A percentile compares a stretch with the other conserved stretches of the same genome.
phyloP scores from a whole-genome alignment of 2,797 vertebrate genomes.

The Neosilurus hyrtlii region DNA sequence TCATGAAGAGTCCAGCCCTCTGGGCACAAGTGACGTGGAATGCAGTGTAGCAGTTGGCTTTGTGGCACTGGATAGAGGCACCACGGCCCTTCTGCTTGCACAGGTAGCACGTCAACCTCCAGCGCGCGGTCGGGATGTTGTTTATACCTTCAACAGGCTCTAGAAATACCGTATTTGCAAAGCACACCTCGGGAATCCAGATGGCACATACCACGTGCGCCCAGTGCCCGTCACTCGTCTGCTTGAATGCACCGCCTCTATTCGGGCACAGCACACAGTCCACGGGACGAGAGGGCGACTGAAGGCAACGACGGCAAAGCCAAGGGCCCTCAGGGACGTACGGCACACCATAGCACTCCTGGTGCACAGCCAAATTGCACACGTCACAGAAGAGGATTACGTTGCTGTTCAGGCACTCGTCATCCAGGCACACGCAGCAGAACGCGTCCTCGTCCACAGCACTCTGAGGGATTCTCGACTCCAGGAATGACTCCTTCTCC shows the following conservation, averaged over 20 bases:
- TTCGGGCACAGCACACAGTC: conserved; percentile 86
- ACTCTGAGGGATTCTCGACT: conserved; percentile 78
- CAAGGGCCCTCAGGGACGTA: conserved; percentile 88
- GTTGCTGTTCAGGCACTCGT: conserved; percentile 88
- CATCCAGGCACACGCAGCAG: conserved; percentile 86
- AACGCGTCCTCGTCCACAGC: conserved; percentile 82
- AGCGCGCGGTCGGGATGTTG: conserved; percentile 82
- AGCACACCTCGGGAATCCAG: conserved; percentile 89
- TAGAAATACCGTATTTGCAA: conserved; percentile 86
- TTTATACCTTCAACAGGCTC: conserved; percentile 85
- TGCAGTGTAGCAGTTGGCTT: conserved; percentile 86
- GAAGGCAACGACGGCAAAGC: conserved; percentile 86
- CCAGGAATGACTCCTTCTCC: conserved; percentile 82
- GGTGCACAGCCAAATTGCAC: conserved; percentile 86
- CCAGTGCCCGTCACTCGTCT: conserved; percentile 85
- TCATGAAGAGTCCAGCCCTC: conserved; percentile 85
- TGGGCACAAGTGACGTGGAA: conserved; percentile 88
- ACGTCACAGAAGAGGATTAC: conserved; percentile 88
- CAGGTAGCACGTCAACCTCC: conserved; percentile 85
- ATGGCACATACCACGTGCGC: conserved; percentile 87
- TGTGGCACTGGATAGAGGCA: conserved; percentile 86
- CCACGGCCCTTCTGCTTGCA: conserved; percentile 85
- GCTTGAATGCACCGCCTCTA: conserved; percentile 86
- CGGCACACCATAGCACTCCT: conserved; percentile 86
- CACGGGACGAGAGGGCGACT: conserved; percentile 82